phyloP scores from a whole-genome alignment of 2,888 invertebrate species.

The Heteropelma amictum region DNA sequence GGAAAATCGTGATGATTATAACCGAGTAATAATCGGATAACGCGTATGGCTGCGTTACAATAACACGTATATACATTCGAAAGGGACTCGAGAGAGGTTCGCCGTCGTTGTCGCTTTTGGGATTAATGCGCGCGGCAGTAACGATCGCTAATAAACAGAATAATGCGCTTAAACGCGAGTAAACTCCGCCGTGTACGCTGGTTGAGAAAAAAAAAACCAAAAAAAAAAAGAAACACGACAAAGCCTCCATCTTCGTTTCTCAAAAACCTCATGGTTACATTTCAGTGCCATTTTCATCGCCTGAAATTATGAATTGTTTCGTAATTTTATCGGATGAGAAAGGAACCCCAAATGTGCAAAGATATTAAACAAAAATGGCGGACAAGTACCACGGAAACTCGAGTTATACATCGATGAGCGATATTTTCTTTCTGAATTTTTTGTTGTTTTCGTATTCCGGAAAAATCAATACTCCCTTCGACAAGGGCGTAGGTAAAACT shows the following conservation, averaged over 20 bases:
- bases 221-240: neutral
- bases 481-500: no score
- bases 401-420: no score
- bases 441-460: no score
- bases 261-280: neutral
- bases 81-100: slow-evolving; percentile 16
- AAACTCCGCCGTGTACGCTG: neutral
- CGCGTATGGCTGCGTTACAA: slow-evolving; percentile 35
- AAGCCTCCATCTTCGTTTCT: neutral
- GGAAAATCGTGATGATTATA: slow-evolving; percentile 31
- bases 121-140: slow-evolving; percentile 36
- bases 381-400: no score
- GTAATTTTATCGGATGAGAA: no score
- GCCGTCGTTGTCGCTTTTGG: neutral
- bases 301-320: neutral
- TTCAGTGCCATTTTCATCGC: neutral
- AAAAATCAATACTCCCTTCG: no score
- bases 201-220: neutral
- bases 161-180: slow-evolving; percentile 19
- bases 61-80: neutral
- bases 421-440: no score
- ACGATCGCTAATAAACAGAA: slow-evolving; percentile 33
- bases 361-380: no score
- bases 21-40: slow-evolving; percentile 47
- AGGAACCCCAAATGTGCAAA: no score